Percentiles rank a stretch among this genome's conserved stretches.
phyloP scores from a whole-genome alignment of 2,113 vertebrate genomes.

The Triplophysa dalaica region DNA sequence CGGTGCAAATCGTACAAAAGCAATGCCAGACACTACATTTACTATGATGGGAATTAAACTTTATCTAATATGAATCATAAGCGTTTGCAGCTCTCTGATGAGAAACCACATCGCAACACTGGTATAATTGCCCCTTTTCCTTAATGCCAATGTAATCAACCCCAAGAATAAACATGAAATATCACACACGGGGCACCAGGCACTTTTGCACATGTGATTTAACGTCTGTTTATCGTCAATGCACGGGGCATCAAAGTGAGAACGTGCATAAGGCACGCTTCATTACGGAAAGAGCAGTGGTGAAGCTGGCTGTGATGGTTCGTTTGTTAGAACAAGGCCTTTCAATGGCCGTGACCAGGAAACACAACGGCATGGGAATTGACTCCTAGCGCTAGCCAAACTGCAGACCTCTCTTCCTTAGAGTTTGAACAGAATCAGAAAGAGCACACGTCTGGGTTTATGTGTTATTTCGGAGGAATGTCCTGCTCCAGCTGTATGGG shows the following conservation, averaged over 20 bases:
- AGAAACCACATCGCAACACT: conserved; percentile 40
- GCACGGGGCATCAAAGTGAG: conserved; percentile 46
- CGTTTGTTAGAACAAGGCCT: conserved; percentile 49
- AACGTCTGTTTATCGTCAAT: conserved; percentile 55
- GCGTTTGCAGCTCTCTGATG: background rate
- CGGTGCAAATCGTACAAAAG: background rate
- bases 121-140: conserved; percentile 34
- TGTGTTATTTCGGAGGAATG: conserved; percentile 44
- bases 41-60: background rate
- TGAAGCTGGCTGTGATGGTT: conserved; percentile 55
- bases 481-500: conserved; percentile 41
- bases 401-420: conserved; percentile 1
- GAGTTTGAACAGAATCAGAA: conserved; percentile 31
- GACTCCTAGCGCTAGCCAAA: conserved; percentile 24
- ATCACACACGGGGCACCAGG: conserved; percentile 33
- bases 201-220: conserved; percentile 31
- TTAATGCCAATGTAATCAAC: conserved; percentile 38
- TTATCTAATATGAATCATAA: conserved; percentile 20
- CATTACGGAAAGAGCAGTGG: conserved; percentile 38
- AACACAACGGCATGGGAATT: conserved; percentile 49
- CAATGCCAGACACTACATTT: background rate
- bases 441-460: conserved; percentile 36
- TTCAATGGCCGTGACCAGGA: conserved; percentile 30
- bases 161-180: conserved; percentile 27
- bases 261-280: conserved; percentile 50